Conservation (phyloP, 2,888 invertebrate genomes). For the Plebejus argus region DNA sequence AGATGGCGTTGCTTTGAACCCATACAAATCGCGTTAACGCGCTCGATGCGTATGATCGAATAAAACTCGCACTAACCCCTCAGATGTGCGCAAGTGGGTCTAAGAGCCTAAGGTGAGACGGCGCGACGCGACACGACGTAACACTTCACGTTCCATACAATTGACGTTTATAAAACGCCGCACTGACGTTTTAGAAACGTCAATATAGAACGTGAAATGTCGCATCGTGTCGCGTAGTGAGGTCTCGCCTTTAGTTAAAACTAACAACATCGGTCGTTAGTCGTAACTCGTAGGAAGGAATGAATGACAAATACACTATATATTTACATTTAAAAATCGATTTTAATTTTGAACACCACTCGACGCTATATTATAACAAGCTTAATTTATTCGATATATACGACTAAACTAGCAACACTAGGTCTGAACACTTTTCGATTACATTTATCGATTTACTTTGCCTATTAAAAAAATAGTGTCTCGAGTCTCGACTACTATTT, state of each 20-base stretch:
- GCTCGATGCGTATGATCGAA: no score
- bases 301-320: slow-evolving; percentile 48
- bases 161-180: no score
- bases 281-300: slow-evolving; percentile 45
- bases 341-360: slow-evolving; percentile 58
- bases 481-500: slow-evolving; percentile 8
- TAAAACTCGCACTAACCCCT: no score
- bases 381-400: slow-evolving; percentile 45
- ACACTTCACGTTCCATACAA: no score
- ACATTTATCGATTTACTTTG: slow-evolving; percentile 37
- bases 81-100: no score
- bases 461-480: background rate
- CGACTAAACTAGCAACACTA: slow-evolving; percentile 70
- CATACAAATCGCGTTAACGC: no score
- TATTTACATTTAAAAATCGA: slow-evolving; percentile 47
- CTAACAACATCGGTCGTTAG: slow-evolving; percentile 37
- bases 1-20: no score
- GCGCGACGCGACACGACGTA: no score
- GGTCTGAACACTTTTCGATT: slow-evolving; percentile 71
- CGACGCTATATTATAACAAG: slow-evolving; percentile 53
- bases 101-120: no score
- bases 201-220: no score
- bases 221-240: no score
- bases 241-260: slow-evolving; percentile 11
- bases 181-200: no score